Evolutionary conservation across 2,888 invertebrate species (phyloP), one percentile per base, ranked within the genome.

Genomic region (Mesorhabditis belari): DNA sequence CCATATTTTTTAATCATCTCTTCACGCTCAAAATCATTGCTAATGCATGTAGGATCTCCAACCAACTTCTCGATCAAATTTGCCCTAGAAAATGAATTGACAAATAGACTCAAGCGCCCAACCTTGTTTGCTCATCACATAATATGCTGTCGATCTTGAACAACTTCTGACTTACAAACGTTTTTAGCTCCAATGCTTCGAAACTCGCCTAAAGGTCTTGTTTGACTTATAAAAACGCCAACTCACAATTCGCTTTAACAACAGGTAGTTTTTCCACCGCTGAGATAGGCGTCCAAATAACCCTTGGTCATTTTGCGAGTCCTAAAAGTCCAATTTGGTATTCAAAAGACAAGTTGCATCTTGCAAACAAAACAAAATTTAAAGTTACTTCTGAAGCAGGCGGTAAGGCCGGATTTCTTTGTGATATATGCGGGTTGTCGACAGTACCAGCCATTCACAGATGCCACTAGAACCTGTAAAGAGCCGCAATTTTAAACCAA

Each of bases 81-180:
- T 35, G 44, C n/a, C n/a, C 44, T 35, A 35, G n/a, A 35, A 6
- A 35, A 35, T 1, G 2, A 9, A 35, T 35, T 35, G 2, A 35
- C 0, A 35, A 35, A 35, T 35, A 2, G 55, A 67, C 66, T 23
- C 71, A 69, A 12, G 75, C 65, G 27, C 68, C 55, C 35, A 70
- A 64, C 29, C 75, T 63, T 4, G 74, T 71, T 57, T 70, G 67
- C 58, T 75, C 73, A 58, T 75, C 72, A 29, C 69, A 70, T 5
- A 72, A 55, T 44, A 75, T 73, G 6, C 66, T 65, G 52, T 74
- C 72, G 50, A 73, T 57, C 55, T 74, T 71, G 60, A 70, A 73
- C 25, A 73, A 58, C 60, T 74, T 70, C 58, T 74, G 74, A 3
- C 71, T 70, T 28, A 74, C 67, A 58, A 73, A 76, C 24, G 68